A percentile compares a stretch with the other conserved stretches of the same genome.
Conservation (phyloP, 2,888 invertebrate species). For the Nymphalis polychloros region DNA sequence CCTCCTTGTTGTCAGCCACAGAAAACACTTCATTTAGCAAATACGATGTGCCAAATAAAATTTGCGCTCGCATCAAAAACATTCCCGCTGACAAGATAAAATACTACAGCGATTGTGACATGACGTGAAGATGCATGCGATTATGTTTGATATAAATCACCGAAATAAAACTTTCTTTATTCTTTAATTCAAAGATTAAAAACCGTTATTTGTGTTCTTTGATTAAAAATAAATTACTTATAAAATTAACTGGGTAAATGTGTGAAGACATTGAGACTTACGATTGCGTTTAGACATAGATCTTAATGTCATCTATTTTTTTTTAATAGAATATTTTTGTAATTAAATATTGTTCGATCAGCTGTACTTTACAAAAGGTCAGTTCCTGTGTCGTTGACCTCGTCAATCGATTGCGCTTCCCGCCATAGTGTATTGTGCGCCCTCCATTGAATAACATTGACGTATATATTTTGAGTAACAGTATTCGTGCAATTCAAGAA, state of each 20-base stretch:
- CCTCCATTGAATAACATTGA: constrained; percentile 65
- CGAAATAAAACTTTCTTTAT: constrained; percentile 21
- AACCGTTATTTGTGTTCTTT: background rate
- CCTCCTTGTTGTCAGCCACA: constrained; percentile 55
- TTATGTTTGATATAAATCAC: constrained; percentile 26
- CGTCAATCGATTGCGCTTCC: constrained; percentile 76
- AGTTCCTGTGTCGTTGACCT: constrained; percentile 77
- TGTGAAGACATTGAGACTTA: background rate
- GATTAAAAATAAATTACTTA: background rate
- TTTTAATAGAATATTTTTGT: constrained; percentile 24
- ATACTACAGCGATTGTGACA: constrained; percentile 24
- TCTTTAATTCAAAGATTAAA: background rate
- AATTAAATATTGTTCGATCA: constrained; percentile 61
- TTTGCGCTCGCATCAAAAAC: constrained; percentile 40
- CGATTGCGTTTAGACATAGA: background rate
- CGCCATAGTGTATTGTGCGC: constrained; percentile 64
- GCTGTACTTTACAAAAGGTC: constrained; percentile 76
- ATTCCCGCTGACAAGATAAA: constrained; percentile 36
- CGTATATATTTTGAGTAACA: constrained; percentile 38
- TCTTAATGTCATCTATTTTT: constrained; percentile 4
- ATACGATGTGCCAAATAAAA: constrained; percentile 41
- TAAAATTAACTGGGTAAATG: background rate
- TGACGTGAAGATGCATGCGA: constrained; percentile 21
- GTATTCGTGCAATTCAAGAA: background rate
- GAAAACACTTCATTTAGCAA: constrained; percentile 46